Evolutionary conservation across 1,140 invertebrate species (phyloP).

Genomic region (Trichonephila inaurata): DNA sequence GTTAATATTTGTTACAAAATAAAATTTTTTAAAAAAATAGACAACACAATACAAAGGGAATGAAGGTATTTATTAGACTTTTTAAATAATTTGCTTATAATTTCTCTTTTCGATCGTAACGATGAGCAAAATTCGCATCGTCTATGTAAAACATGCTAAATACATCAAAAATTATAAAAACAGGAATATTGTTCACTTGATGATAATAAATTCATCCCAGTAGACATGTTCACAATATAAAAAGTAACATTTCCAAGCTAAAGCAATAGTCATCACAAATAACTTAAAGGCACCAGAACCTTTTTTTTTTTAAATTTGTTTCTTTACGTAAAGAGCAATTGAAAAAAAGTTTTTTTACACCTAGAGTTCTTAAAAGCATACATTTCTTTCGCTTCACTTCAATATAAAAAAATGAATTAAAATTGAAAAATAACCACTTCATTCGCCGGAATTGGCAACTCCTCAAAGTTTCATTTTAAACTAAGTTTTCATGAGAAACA

Average conservation of each 20-base stretch:
- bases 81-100: background rate
- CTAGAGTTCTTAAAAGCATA: background rate
- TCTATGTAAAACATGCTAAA: constrained; percentile 1
- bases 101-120: background rate
- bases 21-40: background rate
- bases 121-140: background rate
- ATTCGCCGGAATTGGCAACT: background rate
- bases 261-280: constrained; percentile 40
- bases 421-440: background rate
- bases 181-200: background rate
- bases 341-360: background rate
- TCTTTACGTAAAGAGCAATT: background rate
- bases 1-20: too few species aligned
- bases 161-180: constrained; percentile 3
- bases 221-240: background rate
- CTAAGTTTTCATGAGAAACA: background rate
- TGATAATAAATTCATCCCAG: background rate
- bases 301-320: background rate
- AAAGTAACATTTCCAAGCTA: background rate
- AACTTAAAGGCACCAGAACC: constrained; percentile 45
- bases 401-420: background rate
- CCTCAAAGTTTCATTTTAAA: background rate
- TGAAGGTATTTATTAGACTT: background rate
- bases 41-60: background rate
- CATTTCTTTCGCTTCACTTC: background rate